A percentile compares a stretch with the other conserved stretches of the same genome.
Evolutionary conservation across 2,113 vertebrate species (phyloP).

Genomic region (Bubo bubo): DNA sequence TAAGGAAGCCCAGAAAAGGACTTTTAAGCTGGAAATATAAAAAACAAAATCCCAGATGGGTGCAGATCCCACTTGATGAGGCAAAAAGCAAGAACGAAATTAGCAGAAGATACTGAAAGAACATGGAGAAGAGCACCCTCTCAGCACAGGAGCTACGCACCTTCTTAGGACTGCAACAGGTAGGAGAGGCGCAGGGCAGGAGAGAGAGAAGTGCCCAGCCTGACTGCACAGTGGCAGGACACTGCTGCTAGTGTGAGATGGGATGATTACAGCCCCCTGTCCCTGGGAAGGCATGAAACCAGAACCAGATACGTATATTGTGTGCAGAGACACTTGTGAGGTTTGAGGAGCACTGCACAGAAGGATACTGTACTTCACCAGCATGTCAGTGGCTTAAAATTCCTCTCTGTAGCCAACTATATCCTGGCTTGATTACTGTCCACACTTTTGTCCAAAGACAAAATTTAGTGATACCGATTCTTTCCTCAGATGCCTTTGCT

Average conservation of each 20-base stretch:
- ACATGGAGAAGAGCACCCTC: not conserved
- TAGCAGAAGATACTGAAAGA: not conserved
- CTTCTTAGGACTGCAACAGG: not conserved
- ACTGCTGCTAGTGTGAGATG: not conserved
- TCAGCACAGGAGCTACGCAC: not conserved
- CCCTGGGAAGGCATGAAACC: not conserved
- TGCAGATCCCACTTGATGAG: not conserved
- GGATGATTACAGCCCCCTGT: not conserved
- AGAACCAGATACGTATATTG: rapidly evolving
- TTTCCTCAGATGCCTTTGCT: not conserved
- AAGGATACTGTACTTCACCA: not conserved
- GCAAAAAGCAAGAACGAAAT: not conserved
- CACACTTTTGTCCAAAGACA: not conserved
- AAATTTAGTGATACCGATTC: not conserved
- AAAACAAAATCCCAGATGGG: not conserved
- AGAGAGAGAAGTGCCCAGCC: not conserved
- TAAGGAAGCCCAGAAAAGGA: not conserved
- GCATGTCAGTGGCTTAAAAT: not conserved
- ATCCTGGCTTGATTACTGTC: not conserved
- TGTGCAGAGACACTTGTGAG: not conserved
- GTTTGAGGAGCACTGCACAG: not conserved
- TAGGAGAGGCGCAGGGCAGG: not conserved
- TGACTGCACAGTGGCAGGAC: not conserved
- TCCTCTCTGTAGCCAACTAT: not conserved
- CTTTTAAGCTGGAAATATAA: not conserved